Evolutionary conservation across 2,113 vertebrate species (phyloP), one percentile per base, ranked within the genome.

Genomic region (Scomber colias): DNA sequence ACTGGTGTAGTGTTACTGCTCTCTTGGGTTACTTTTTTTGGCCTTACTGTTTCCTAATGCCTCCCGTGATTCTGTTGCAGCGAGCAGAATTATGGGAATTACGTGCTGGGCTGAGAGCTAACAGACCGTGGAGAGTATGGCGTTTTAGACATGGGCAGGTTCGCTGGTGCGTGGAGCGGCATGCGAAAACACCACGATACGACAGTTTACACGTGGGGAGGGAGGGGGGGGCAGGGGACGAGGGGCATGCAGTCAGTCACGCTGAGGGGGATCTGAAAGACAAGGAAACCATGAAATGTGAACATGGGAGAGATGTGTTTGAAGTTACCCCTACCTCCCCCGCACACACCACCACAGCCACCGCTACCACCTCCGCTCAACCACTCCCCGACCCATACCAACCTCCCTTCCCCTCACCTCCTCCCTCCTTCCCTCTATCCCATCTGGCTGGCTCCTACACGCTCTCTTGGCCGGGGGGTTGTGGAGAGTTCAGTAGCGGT

Each of bases 401-500:
- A 75, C 82, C 74, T 82, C 75, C 61, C 40, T 72, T 75, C 77
- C 70, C 61, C 72, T 66, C 40, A 68, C 83, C 82, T 86, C 84
- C 66, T 78, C 74, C 79, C 62, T 40, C 56, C 44, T 16, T 55
- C 82, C 67, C 63, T 72, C 78, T 66, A 63, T 81, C 91, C 89
- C 90, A 89, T 90, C 90, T 92, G 92, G 91, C 91, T 88, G 89
- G 82, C 82, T 92, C 79, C 56, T 86, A 71, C 85, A 82, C 82
- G 86, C 84, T 92, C 88, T 87, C 75, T 80, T 90, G 89, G 91
- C 92, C 76, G 72, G 90, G 91, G 89, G 94, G 94, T 94, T 94
- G 93, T 75, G 53, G 53, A 93, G 92, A 94, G 94, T 95, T 94
- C 93, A 95, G 91, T 87, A 74, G 92, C 84, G 68, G 80, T 62